Percentiles rank a stretch among this genome's conserved stretches.
Evolutionary conservation across 1,140 invertebrate genomes (phyloP).

Genomic region (Drosophila simulans): DNA sequence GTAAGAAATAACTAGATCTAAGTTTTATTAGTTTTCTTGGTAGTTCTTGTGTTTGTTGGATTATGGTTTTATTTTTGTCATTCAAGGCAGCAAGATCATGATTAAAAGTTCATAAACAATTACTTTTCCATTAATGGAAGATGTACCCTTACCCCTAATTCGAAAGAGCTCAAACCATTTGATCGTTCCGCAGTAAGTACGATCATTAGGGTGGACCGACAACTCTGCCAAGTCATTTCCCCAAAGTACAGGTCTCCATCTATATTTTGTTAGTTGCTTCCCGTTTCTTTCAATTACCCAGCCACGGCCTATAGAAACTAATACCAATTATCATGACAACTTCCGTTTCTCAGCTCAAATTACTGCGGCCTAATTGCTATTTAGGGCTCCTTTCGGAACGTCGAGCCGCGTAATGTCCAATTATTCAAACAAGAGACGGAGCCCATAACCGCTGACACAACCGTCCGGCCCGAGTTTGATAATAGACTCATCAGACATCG

Average conservation of each 20-base stretch:
- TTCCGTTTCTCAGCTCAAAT: slow-evolving; percentile 70
- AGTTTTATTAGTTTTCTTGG: too few relatives aligned
- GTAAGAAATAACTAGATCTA: too few relatives aligned
- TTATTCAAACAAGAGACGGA: slow-evolving; percentile 66
- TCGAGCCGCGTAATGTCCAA: slow-evolving; percentile 50
- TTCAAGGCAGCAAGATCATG: neutral
- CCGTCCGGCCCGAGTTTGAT: slow-evolving; percentile 46
- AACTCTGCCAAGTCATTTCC: slow-evolving; percentile 32
- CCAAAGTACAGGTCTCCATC: slow-evolving; percentile 6
- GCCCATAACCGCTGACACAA: slow-evolving; percentile 66
- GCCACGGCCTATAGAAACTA: slow-evolving; percentile 41
- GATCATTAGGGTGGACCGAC: slow-evolving; percentile 9
- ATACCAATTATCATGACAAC: slow-evolving; percentile 77
- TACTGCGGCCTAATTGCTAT: slow-evolving; percentile 73
- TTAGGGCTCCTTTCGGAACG: slow-evolving; percentile 61
- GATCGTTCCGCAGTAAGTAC: neutral
- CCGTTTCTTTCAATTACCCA: slow-evolving; percentile 57
- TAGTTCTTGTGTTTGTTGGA: too few relatives aligned
- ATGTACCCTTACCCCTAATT: neutral
- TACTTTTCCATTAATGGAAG: neutral
- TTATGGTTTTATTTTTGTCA: too few relatives aligned
- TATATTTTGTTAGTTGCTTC: slow-evolving; percentile 46
- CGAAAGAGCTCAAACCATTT: neutral
- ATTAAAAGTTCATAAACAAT: neutral
- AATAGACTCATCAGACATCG: slow-evolving; percentile 72